Conservation (phyloP, 2,797 vertebrate species). For the Notolepis coatsorum region DNA sequence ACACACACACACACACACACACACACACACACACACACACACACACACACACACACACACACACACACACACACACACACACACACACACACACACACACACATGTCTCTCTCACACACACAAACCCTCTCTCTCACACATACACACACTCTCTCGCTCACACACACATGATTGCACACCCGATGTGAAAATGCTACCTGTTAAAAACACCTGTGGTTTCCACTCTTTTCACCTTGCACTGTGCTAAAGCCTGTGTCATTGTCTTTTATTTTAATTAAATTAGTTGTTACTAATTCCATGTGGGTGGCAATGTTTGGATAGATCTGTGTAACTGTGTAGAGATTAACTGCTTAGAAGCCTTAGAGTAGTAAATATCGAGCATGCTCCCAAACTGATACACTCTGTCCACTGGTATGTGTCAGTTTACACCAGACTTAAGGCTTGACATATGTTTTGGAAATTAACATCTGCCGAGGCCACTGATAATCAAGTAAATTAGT, state of each 20-base stretch:
- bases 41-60: slow-evolving; percentile 8
- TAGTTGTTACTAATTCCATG: slow-evolving; percentile 23
- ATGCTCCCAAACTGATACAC: slow-evolving; percentile 80
- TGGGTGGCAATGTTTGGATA: slow-evolving; percentile 24
- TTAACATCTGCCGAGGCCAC: slow-evolving; percentile 78
- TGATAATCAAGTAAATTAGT: too few relatives aligned
- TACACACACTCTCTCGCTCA: neutral
- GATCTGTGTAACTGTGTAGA: slow-evolving; percentile 51
- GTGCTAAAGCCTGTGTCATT: too few relatives aligned
- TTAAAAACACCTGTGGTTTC: slow-evolving; percentile 21
- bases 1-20: neutral
- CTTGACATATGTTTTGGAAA: slow-evolving; percentile 82
- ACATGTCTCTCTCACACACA: too few relatives aligned
- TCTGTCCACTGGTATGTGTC: slow-evolving; percentile 77
- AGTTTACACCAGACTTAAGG: slow-evolving; percentile 79
- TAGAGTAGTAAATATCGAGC: slow-evolving; percentile 70
- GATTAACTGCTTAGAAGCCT: slow-evolving; percentile 65
- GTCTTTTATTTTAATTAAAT: neutral
- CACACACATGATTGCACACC: slow-evolving; percentile 18
- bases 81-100: too few relatives aligned
- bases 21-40: neutral
- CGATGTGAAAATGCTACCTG: slow-evolving; percentile 41
- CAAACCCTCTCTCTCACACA: slow-evolving; percentile 2
- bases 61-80: neutral
- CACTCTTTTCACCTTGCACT: slow-evolving; percentile 5